Percentiles rank a stretch among this genome's conserved stretches.
These are phyloP conservation scores for Ferrisia virgata DNA, from an alignment of 2,888 invertebrate species.

Conservation along the genomic window DNA sequence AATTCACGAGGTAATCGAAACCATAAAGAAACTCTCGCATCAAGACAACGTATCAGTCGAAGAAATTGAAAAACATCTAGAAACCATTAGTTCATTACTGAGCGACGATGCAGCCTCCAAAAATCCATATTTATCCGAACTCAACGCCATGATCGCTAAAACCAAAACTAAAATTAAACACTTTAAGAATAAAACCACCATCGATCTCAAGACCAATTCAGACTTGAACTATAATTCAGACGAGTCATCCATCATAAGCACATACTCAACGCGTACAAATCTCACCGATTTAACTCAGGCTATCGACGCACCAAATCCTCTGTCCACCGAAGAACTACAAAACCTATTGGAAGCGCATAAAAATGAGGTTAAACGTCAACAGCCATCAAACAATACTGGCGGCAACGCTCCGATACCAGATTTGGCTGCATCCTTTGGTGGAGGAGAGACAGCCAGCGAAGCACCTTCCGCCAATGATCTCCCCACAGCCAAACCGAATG, in stretches of 20 bases:
- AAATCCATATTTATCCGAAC: neutral
- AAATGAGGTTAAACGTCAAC: conserved; percentile 58
- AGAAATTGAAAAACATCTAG: conserved; percentile 46
- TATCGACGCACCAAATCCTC: conserved; percentile 54
- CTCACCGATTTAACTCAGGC: neutral
- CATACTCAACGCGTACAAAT: neutral
- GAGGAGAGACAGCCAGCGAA: conserved; percentile 55
- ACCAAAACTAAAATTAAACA: neutral
- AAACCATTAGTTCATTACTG: conserved; percentile 47
- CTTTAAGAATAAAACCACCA: neutral
- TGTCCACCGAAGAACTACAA: conserved; percentile 51
- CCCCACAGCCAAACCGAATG: conserved; percentile 56
- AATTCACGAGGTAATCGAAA: conserved; percentile 54
- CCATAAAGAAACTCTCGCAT: conserved; percentile 49
- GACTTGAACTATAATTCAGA: neutral
- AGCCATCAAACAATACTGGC: conserved; percentile 50
- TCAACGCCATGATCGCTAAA: neutral
- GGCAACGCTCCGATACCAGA: conserved; percentile 61
- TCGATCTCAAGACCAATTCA: conserved; percentile 1
- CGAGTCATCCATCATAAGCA: neutral
- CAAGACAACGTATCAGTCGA: conserved; percentile 46
- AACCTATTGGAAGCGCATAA: conserved; percentile 52
- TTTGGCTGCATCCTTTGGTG: conserved; percentile 75
- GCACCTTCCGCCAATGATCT: conserved; percentile 60
- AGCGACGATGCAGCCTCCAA: conserved; percentile 37